These are phyloP conservation scores for Coenonympha glycerion DNA, from an alignment of 2,888 invertebrate species.

Conservation along the genomic window DNA sequence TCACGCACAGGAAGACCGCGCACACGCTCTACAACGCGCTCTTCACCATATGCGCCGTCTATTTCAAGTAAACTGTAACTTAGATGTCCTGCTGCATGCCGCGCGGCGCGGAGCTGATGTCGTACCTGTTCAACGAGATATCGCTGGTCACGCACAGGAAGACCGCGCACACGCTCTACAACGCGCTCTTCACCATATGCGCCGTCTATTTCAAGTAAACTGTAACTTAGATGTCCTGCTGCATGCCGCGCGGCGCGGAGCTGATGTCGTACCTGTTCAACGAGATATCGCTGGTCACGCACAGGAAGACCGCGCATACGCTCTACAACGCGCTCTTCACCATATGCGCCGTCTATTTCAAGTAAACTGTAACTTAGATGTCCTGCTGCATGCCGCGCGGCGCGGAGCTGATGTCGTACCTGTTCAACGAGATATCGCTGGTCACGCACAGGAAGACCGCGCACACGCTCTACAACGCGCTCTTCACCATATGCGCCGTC, in stretches of 20 bases:
- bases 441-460: conserved; percentile 75
- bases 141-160: conserved; percentile 74
- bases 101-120: conserved; percentile 77
- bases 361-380: too few relatives aligned
- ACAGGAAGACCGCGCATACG: conserved; percentile 71
- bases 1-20: conserved; percentile 74
- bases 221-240: too few relatives aligned
- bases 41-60: too few relatives aligned
- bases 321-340: conserved; percentile 75
- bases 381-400: conserved; percentile 73
- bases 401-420: conserved; percentile 78
- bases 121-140: conserved; percentile 79
- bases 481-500: conserved; percentile 74
- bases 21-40: conserved; percentile 75
- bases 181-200: conserved; percentile 72
- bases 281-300: conserved; percentile 76
- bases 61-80: too few relatives aligned
- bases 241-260: conserved; percentile 73
- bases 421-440: conserved; percentile 78
- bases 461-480: conserved; percentile 73
- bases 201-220: conserved; percentile 77
- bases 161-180: conserved; percentile 75
- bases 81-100: too few relatives aligned
- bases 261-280: conserved; percentile 80
- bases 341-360: too few relatives aligned